These are phyloP conservation scores for Sebastes nivosus DNA, from an alignment of 2,797 vertebrate species.

Conservation along the genomic window DNA sequence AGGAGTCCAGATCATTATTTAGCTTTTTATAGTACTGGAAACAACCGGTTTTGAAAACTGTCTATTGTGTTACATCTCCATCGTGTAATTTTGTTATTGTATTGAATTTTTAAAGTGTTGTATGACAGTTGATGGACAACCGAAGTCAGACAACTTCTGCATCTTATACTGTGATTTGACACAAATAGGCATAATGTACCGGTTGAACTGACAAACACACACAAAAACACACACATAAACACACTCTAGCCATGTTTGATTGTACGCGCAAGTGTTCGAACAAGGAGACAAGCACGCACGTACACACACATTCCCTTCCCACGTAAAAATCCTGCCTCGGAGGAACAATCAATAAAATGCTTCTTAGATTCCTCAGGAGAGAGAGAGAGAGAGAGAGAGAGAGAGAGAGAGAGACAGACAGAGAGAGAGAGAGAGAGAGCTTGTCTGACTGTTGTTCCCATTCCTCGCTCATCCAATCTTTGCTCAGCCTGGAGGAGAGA, in stretches of 20 bases:
- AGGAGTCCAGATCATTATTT: background rate
- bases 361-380: constrained; percentile 56
- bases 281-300: background rate
- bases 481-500: constrained; percentile 16
- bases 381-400: background rate
- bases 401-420: background rate
- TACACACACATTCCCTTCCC: background rate
- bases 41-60: background rate
- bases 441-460: constrained; percentile 28
- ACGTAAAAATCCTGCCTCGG: constrained; percentile 24
- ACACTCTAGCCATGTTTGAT: constrained; percentile 8
- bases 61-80: background rate
- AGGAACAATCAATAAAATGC: constrained; percentile 63
- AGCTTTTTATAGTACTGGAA: background rate
- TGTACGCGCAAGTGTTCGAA: background rate
- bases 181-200: background rate
- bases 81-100: background rate
- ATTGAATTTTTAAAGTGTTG: background rate
- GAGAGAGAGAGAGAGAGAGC: background rate
- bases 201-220: background rate
- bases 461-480: constrained; percentile 28
- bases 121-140: background rate
- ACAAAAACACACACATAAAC: constrained; percentile 5
- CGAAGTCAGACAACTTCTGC: background rate
- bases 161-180: background rate